Conservation (phyloP, 2,888 invertebrate species). For the Heterodera filipjevi region DNA sequence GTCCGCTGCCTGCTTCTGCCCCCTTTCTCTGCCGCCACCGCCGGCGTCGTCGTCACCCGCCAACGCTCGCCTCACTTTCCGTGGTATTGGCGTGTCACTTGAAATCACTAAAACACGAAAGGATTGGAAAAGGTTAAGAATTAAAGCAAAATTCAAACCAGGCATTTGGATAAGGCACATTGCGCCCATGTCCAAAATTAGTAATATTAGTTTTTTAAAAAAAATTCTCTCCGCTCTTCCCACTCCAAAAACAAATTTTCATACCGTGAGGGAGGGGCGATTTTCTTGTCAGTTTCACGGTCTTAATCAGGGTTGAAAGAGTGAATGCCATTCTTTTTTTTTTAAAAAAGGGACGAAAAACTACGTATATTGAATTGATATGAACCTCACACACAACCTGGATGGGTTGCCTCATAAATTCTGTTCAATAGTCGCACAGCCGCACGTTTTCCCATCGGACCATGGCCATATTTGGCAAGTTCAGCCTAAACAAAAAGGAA, state of each 20-base stretch:
- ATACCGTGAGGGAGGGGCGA: too few relatives aligned
- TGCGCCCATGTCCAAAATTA: too few relatives aligned
- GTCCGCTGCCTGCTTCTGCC: too few relatives aligned
- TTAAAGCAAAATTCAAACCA: neutral
- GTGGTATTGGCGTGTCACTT: constrained; percentile 27
- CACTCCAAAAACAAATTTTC: too few relatives aligned
- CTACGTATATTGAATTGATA: too few relatives aligned
- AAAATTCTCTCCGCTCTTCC: too few relatives aligned
- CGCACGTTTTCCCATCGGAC: constrained; percentile 54
- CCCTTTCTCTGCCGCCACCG: neutral
- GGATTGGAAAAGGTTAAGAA: neutral
- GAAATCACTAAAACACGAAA: constrained; percentile 19
- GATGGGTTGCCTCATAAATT: constrained; percentile 58
- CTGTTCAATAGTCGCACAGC: constrained; percentile 50
- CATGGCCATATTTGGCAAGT: constrained; percentile 50
- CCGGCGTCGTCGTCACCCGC: neutral
- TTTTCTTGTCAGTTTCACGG: too few relatives aligned
- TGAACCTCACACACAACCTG: constrained; percentile 38
- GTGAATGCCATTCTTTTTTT: neutral
- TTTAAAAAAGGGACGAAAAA: too few relatives aligned
- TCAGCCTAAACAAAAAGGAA: constrained; percentile 27
- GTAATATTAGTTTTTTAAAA: too few relatives aligned
- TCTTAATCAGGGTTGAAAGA: too few relatives aligned
- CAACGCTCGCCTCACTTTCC: constrained; percentile 10
- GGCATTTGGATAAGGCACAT: neutral